These are phyloP conservation scores for Eilema griseolum DNA, from an alignment of 2,888 invertebrate species.

Conservation along the genomic window DNA sequence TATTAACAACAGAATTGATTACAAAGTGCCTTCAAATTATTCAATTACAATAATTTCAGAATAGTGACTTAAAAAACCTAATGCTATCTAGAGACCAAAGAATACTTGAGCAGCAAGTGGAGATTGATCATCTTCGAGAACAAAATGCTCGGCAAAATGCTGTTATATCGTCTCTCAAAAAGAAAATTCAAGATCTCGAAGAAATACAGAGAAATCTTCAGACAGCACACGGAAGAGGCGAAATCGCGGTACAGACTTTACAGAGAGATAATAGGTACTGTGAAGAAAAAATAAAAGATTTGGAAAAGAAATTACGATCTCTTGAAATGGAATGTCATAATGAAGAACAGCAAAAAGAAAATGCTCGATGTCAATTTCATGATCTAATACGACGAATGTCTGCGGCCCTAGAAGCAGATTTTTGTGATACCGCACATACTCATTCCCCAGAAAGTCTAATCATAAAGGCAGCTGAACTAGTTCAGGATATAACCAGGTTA, in stretches of 20 bases:
- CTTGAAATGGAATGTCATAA: constrained; percentile 90
- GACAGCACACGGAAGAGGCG: constrained; percentile 87
- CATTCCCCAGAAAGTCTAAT: constrained; percentile 90
- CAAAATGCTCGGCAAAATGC: constrained; percentile 94
- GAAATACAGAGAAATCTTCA: constrained; percentile 91
- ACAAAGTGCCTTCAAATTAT: background rate
- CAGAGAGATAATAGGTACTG: constrained; percentile 91
- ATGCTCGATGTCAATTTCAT: constrained; percentile 89
- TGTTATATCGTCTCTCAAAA: constrained; percentile 92
- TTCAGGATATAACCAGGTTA: constrained; percentile 90
- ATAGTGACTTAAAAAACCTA: constrained; percentile 90
- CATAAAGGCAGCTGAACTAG: constrained; percentile 92
- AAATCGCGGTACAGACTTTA: constrained; percentile 91
- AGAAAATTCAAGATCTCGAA: constrained; percentile 92
- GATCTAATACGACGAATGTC: constrained; percentile 92
- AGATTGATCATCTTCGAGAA: constrained; percentile 92
- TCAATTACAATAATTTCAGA: constrained; percentile 76
- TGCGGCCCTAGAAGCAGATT: constrained; percentile 90
- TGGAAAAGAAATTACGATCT: constrained; percentile 91
- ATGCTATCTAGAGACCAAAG: constrained; percentile 91
- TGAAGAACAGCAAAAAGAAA: constrained; percentile 92
- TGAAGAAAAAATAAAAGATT: constrained; percentile 92
- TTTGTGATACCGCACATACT: constrained; percentile 89
- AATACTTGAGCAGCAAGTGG: constrained; percentile 92
- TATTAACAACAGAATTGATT: too few relatives aligned